Percentiles rank a stretch among this genome's conserved stretches.
Evolutionary conservation across 2,797 vertebrate species (phyloP).

Genomic region (Tiaroga cobitis): DNA sequence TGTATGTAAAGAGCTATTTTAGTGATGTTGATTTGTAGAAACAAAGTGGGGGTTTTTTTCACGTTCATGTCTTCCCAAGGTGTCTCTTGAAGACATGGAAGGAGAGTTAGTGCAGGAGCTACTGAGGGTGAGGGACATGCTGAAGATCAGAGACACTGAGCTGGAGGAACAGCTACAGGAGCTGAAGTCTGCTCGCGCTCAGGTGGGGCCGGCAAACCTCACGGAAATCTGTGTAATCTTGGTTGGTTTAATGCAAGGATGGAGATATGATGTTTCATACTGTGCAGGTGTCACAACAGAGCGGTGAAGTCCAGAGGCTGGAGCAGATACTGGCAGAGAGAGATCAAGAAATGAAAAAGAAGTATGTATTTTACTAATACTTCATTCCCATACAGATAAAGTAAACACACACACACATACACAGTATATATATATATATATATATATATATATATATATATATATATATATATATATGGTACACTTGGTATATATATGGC

Average conservation of each 20-base stretch:
- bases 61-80: slow-evolving; percentile 46
- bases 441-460: too few relatives aligned
- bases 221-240: not conserved
- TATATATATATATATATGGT: not conserved
- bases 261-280: slow-evolving; percentile 10
- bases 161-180: slow-evolving; percentile 59
- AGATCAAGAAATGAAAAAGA: slow-evolving; percentile 70
- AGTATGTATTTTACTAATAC: slow-evolving; percentile 61
- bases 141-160: slow-evolving; percentile 58
- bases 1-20: not conserved
- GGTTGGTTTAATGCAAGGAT: not conserved
- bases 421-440: too few relatives aligned
- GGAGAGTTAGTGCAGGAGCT: slow-evolving; percentile 64
- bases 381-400: not conserved
- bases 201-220: slow-evolving; percentile 51
- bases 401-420: not conserved
- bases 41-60: not conserved
- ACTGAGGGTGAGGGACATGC: slow-evolving; percentile 62
- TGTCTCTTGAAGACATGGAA: slow-evolving; percentile 63
- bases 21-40: too few relatives aligned
- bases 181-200: slow-evolving; percentile 54
- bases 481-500: not conserved
- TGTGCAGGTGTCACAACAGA: slow-evolving; percentile 65
- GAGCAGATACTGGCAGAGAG: slow-evolving; percentile 65
- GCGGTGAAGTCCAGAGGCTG: slow-evolving; percentile 64